Evolutionary conservation across 2,888 invertebrate species (phyloP).

Genomic region (Pharmacophagus antenor): DNA sequence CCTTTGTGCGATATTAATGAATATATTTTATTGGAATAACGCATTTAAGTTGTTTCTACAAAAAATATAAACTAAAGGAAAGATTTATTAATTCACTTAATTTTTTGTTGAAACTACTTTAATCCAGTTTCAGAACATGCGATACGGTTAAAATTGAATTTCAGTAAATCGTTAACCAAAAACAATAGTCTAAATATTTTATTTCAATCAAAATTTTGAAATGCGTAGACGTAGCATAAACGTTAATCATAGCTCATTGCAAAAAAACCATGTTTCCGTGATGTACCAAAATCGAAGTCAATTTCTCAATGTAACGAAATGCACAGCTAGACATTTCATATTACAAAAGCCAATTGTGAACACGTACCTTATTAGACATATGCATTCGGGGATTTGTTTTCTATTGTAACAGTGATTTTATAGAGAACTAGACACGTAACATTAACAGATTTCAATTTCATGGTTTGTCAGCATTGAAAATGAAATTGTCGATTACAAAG

Average conservation of each 20-base stretch:
- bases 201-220: slow-evolving; percentile 8
- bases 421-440: not conserved
- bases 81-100: too few relatives aligned
- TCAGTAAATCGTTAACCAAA: too few relatives aligned
- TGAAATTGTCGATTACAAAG: not conserved
- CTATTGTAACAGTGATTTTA: slow-evolving; percentile 2
- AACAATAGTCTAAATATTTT: not conserved
- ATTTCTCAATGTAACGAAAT: slow-evolving; percentile 23
- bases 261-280: slow-evolving; percentile 14
- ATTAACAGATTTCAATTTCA: not conserved
- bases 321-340: slow-evolving; percentile 20
- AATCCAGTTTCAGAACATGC: too few relatives aligned
- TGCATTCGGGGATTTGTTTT: not conserved
- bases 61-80: too few relatives aligned
- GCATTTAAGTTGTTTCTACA: too few relatives aligned
- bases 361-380: slow-evolving; percentile 22
- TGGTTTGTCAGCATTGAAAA: not conserved
- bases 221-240: not conserved
- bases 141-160: too few relatives aligned
- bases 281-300: slow-evolving; percentile 19
- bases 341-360: slow-evolving; percentile 22
- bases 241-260: slow-evolving; percentile 23
- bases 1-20: too few relatives aligned
- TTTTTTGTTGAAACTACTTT: too few relatives aligned
- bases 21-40: too few relatives aligned